Evolutionary conservation across 2,797 vertebrate species (phyloP), one percentile per base, ranked within the genome.

Genomic region (Nyctibius grandis): DNA sequence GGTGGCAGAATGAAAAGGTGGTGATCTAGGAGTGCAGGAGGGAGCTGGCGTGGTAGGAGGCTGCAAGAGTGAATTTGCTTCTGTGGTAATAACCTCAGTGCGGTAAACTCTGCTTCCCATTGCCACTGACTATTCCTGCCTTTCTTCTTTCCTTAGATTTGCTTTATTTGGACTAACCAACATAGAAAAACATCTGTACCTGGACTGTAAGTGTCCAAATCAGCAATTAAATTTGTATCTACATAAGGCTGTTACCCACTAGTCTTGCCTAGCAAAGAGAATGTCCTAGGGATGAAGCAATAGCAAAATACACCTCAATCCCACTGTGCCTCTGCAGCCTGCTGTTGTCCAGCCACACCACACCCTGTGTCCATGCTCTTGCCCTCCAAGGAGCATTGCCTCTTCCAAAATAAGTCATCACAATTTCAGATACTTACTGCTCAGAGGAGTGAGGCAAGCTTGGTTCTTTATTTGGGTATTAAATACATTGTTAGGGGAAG

Each of bases 1-100:
- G 16, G 53, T 11, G 31, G 33, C 15, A 54, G 88, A 36, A 25
- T 7, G 22, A 3, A 11, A 50, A 44, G 34, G 10, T 7, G 75
- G 12, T 8, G 47, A 5, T 13, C 34, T 54, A 69, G n/a, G 31
- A 4, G 5, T n/a, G 54, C 47, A 45, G 36, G 45, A 44, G 25
- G 9, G 23, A 11, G 19, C 12, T 1, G 0, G 11, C 0, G 2
- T 14, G 65, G 31, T 13, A 14, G 42, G 68, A 75, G 22, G 15
- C 12, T 45, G 64, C 25, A 15, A 4, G 2, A 72, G 33, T 9
- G 79, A 73, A 14, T 50, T 44, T 45, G 38, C 47, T 65, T 61
- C 72, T 72, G n/a, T n/a, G 36, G 11, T 33, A 51, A 5, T 15
- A 17, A 42, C 2, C 21, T 57, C 61, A 26, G 16, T 9, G 26